Conservation (phyloP, 2,113 vertebrate species). For the Rhynchomys soricoides region DNA sequence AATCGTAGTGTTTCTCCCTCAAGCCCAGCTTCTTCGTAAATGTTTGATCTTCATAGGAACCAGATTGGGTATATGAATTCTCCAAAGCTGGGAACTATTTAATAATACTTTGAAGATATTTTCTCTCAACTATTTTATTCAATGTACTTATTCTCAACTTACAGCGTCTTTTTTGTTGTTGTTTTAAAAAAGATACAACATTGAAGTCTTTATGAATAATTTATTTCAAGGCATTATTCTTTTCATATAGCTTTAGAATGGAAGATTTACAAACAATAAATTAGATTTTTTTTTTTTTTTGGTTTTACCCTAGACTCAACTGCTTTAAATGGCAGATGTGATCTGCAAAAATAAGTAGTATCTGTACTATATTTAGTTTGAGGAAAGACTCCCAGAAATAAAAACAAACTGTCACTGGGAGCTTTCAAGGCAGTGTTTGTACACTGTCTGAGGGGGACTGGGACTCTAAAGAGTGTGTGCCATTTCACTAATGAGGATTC, state of each 20-base stretch:
- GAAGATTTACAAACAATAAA: slow-evolving; percentile 33
- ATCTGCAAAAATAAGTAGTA: slow-evolving; percentile 64
- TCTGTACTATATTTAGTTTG: slow-evolving; percentile 28
- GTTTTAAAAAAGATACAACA: not conserved
- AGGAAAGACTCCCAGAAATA: slow-evolving; percentile 46
- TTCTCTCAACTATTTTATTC: slow-evolving; percentile 47
- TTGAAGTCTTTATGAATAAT: slow-evolving; percentile 47
- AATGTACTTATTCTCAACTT: slow-evolving; percentile 43
- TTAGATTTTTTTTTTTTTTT: slow-evolving; percentile 42
- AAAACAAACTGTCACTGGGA: slow-evolving; percentile 27
- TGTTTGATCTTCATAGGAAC: slow-evolving; percentile 84
- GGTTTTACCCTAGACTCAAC: slow-evolving; percentile 50
- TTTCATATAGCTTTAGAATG: slow-evolving; percentile 42
- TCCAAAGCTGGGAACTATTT: slow-evolving; percentile 47
- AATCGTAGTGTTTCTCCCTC: slow-evolving; percentile 80
- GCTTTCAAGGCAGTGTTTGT: slow-evolving; percentile 35
- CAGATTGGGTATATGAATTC: slow-evolving; percentile 75
- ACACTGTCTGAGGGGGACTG: not conserved
- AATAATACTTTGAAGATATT: slow-evolving; percentile 58
- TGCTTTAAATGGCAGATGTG: slow-evolving; percentile 53
- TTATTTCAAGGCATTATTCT: slow-evolving; percentile 50
- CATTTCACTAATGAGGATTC: not conserved
- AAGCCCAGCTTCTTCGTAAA: slow-evolving; percentile 78
- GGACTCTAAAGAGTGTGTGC: not conserved
- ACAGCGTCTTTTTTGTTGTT: not conserved